A percentile compares a stretch with the other conserved stretches of the same genome.
phyloP scores from a whole-genome alignment of 1,140 invertebrate species.

The Scaptodrosophila lebanonensis region DNA sequence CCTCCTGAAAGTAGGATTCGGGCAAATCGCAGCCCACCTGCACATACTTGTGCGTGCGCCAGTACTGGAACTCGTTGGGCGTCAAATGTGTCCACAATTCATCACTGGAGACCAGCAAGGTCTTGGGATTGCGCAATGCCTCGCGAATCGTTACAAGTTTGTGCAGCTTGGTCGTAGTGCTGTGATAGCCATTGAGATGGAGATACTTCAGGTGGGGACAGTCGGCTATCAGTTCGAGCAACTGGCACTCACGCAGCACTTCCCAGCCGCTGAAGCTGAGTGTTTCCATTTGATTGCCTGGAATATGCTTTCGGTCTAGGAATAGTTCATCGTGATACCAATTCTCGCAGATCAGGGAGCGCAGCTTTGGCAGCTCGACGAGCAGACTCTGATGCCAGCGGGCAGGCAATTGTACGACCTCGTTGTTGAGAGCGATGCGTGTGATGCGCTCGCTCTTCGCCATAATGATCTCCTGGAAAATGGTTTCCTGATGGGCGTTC shows the following conservation, averaged over 20 bases:
- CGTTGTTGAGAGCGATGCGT: constrained; percentile 55
- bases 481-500: constrained; percentile 54
- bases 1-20: constrained; percentile 56
- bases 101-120: constrained; percentile 49
- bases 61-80: constrained; percentile 36
- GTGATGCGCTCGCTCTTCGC: constrained; percentile 56
- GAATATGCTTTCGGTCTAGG: constrained; percentile 47
- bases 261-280: constrained; percentile 63
- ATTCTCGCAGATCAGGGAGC: constrained; percentile 47
- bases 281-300: constrained; percentile 54
- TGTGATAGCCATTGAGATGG: constrained; percentile 49
- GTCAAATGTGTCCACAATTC: constrained; percentile 45
- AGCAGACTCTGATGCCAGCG: constrained; percentile 54
- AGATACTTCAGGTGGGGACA: constrained; percentile 41
- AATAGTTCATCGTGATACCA: constrained; percentile 60
- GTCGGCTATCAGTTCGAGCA: constrained; percentile 45
- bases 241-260: constrained; percentile 35
- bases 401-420: constrained; percentile 48
- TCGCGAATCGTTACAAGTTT: constrained; percentile 42
- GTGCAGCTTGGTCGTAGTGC: constrained; percentile 37
- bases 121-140: constrained; percentile 28
- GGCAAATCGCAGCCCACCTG: constrained; percentile 51
- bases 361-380: constrained; percentile 52
- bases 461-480: constrained; percentile 58
- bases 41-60: constrained; percentile 40